Percentiles rank a stretch among this genome's conserved stretches.
Conservation (phyloP, 1,140 invertebrate species). For the Cardiocondyla obscurior region DNA sequence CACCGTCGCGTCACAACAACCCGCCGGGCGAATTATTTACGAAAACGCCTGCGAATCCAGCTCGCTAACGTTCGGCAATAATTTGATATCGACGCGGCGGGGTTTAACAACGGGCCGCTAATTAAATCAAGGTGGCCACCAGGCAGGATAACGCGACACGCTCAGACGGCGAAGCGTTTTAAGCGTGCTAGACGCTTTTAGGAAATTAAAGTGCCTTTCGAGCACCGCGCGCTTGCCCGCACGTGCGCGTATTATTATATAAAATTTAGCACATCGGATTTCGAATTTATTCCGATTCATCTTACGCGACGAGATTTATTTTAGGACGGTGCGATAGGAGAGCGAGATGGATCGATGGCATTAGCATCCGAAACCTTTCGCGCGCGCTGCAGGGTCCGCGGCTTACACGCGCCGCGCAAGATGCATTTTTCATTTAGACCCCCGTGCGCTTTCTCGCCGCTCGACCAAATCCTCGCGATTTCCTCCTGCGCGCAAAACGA, state of each 20-base stretch:
- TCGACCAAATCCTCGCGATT: constrained; percentile 14
- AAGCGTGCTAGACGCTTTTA: neutral
- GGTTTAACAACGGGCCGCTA: constrained; percentile 34
- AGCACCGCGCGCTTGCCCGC: neutral
- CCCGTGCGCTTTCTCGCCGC: neutral
- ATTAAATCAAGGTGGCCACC: constrained; percentile 28
- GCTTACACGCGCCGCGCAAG: constrained; percentile 29
- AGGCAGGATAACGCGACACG: neutral
- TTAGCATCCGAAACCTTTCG: constrained; percentile 23
- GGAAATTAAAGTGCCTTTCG: constrained; percentile 15
- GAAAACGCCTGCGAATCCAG: constrained; percentile 30
- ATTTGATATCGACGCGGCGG: constrained; percentile 20
- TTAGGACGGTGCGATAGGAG: constrained; percentile 8
- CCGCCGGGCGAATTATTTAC: constrained; percentile 20
- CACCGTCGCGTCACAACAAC: neutral
- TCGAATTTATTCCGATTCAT: neutral
- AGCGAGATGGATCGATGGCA: constrained; percentile 47
- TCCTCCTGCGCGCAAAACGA: neutral
- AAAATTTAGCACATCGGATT: neutral
- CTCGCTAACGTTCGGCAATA: constrained; percentile 12
- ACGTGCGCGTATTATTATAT: neutral
- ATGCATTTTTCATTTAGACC: constrained; percentile 53
- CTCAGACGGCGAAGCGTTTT: constrained; percentile 5
- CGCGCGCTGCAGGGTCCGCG: constrained; percentile 27
- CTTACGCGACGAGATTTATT: constrained; percentile 33